Base-by-base conservation (phyloP, 2,888 invertebrate genomes). In the Tortrix viridana region DNA sequence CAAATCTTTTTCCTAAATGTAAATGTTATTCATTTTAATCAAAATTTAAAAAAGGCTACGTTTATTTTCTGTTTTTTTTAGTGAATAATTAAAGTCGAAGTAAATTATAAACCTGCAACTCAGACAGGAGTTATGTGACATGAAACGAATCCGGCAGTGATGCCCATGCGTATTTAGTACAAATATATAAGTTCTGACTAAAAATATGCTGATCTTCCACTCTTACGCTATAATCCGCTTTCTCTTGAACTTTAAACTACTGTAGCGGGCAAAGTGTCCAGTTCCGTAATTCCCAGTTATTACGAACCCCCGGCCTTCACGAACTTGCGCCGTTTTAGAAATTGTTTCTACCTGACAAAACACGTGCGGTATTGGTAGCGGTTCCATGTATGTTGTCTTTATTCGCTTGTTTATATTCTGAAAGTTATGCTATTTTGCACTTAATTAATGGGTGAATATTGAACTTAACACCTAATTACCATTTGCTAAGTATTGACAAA, bases 291-390 rank as follows among this genome's bases (percentile, higher is more conserved):
- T 73, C 75, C 69, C 75, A 78, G 72, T 82, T 84, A 90, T 91
- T 89, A 86, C 79, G 71, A 78, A 88, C 89, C 91, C 77, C 84
- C 90, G 90, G 91, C 89, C 86, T 90, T 88, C 91, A 91, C 90
- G 91, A 91, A 77, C 81, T 79, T 77, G 82, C 76, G 77, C 84
- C 74, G 81, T 82, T 88, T 86, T 78, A 77, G 80, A 85, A 87
- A 90, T 86, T 81, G 82, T 84, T 82, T 81, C 72, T 73, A 79
- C 82, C 84, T 81, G 80, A 80, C 79, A 76, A 69, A 69, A 63
- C 89, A 86, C 89, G 89, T 88, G 89, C 87, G 78, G 71, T 85
- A 86, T 84, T 79, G 80, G 75, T 67, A 70, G 65, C 67, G 19
- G 46, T 46, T 47, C 38, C 48, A 43, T 54, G 37, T 54, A n/a